Base-by-base conservation (phyloP, 2,113 vertebrate species). In the Pteronura brasiliensis region DNA sequence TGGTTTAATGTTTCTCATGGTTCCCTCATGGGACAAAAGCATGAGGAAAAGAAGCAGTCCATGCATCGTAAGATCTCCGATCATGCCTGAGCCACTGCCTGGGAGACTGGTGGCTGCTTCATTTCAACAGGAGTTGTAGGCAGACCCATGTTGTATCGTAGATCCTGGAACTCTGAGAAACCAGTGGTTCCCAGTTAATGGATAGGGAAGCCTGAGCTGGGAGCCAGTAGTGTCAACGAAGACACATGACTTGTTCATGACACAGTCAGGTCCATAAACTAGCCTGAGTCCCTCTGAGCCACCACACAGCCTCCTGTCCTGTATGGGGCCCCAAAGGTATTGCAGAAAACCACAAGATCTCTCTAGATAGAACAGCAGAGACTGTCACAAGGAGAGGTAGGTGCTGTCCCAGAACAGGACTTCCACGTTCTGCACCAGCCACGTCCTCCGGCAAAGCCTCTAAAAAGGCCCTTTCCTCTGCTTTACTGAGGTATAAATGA, bases 21-120 rank as follows among this genome's bases (percentile, higher is more conserved):
- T 59, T 93, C n/a, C 77, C 44, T 95, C 49, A 0, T 4, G 29
- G 57, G 59, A 47, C 49, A 14, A 21, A 42, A 57, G 65, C 72
- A 57, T 63, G 23, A 36, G 36, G 49, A 39, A 63, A 63, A 93
- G 87, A 47, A 47, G 55, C 34, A 1, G 34, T 27, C 39, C 34
- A 0, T 52, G 31, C 3, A 0, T 5, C 0, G 0, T 85, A 20
- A 25, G 1, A 12, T 59, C 25, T 36, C 59, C 11, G 15, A 1
- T 44, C n/a, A 39, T 12, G 21, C 42, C 29, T 11, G 4, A 47
- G 76, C 52, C 11, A 0, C n/a, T 39, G 79, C 42, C 57, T 18
- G 80, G 42, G 52, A 34, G 44, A 1, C 23, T 17, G 3, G 42
- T 83, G 42, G 44, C 76, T 63, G 23, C 63, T 71, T 34, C 21